Percentiles rank a stretch among this genome's conserved stretches.
phyloP scores from a whole-genome alignment of 2,113 vertebrate genomes.

The Crypturellus undulatus region DNA sequence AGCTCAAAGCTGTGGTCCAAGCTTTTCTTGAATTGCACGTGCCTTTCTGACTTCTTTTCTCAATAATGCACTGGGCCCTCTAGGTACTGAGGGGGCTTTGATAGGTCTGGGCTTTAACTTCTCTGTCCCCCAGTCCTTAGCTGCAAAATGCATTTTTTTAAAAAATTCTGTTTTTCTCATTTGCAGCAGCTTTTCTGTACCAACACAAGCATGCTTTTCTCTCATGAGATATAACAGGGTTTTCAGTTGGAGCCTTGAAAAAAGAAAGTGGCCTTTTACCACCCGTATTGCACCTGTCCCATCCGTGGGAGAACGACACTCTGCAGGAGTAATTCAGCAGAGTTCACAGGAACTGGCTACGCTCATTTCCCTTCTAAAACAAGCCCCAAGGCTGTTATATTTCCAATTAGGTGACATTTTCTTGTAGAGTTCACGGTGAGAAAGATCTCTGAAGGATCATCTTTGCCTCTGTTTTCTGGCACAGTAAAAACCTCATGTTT shows the following conservation, averaged over 20 bases:
- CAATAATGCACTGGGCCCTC: not conserved
- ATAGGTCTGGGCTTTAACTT: not conserved
- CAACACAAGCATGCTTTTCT: not conserved
- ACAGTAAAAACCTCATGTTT: not conserved
- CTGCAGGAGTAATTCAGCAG: not conserved
- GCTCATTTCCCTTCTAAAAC: not conserved
- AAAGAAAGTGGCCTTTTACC: constrained; percentile 29
- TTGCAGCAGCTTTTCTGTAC: not conserved
- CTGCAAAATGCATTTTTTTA: not conserved
- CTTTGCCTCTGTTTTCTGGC: not conserved
- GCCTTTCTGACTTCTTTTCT: not conserved
- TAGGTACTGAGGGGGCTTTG: not conserved
- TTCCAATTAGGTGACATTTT: not conserved
- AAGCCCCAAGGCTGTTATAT: not conserved
- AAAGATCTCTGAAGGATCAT: not conserved
- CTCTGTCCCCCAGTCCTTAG: not conserved
- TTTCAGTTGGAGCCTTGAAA: constrained; percentile 41
- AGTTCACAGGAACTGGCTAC: not conserved
- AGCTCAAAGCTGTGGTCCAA: not conserved
- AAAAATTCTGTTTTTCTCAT: not conserved
- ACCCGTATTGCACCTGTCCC: constrained; percentile 17
- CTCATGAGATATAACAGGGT: not conserved
- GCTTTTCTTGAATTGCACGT: not conserved
- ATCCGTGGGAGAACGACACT: not conserved
- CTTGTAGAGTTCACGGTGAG: not conserved